Percentiles rank a stretch among this genome's conserved stretches.
Conservation (phyloP, 2,113 vertebrate genomes). For the Lepus europaeus region DNA sequence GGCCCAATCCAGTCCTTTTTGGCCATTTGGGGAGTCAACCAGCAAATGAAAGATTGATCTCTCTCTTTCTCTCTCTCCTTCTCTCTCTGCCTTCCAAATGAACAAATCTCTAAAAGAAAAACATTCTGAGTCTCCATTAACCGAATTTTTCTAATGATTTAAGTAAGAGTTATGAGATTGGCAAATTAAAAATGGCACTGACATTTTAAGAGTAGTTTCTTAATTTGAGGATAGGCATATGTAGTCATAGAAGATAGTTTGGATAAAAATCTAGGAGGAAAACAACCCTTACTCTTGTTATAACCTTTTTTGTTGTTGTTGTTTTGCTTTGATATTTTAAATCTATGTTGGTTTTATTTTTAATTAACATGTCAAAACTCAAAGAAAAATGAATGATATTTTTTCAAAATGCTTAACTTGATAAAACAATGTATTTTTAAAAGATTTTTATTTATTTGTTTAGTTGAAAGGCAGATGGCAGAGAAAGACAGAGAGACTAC, state of each 20-base stretch:
- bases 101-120: neutral
- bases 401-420: neutral
- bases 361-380: neutral
- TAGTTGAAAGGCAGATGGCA: too few species aligned
- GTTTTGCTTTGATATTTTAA: too few species aligned
- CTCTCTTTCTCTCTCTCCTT: too few species aligned
- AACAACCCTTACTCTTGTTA: neutral
- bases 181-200: neutral
- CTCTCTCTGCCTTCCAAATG: too few species aligned
- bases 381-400: conserved; percentile 8
- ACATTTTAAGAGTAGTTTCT: neutral
- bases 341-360: neutral
- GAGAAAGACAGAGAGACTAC: too few species aligned
- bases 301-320: neutral
- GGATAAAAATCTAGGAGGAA: neutral
- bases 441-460: too few species aligned
- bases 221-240: neutral
- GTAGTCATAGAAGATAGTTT: neutral
- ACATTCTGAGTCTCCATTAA: neutral
- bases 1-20: too few species aligned
- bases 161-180: neutral
- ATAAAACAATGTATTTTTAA: neutral
- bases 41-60: too few species aligned
- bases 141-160: neutral
- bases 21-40: too few species aligned